phyloP scores from a whole-genome alignment of 2,797 vertebrate species.

The Myotis myotis region DNA sequence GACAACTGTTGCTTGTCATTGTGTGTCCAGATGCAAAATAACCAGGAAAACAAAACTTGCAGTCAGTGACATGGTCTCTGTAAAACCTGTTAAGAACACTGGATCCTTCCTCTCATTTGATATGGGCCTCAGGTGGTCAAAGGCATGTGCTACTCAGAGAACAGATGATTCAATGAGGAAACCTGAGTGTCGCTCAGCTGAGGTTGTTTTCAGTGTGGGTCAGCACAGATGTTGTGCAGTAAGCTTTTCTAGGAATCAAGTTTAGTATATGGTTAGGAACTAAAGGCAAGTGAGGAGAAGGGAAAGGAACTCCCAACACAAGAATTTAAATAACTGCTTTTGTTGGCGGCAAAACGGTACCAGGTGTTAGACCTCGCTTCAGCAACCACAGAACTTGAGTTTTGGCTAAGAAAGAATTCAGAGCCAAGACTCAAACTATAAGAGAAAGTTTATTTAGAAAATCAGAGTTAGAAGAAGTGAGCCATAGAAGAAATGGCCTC shows the following conservation, averaged over 20 bases:
- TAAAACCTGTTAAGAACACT: accelerated
- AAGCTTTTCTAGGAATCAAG: background rate
- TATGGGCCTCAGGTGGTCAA: background rate
- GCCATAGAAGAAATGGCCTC: background rate
- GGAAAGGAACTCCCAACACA: background rate
- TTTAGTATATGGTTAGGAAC: background rate
- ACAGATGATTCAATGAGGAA: background rate
- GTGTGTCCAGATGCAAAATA: background rate
- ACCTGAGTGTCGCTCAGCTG: background rate
- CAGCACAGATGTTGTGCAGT: background rate
- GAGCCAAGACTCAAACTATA: background rate
- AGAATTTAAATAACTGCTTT: background rate
- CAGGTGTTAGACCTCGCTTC: background rate
- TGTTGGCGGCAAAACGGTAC: background rate
- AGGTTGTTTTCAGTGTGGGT: background rate
- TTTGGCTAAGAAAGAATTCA: background rate
- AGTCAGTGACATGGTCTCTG: background rate
- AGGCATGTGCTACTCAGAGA: background rate
- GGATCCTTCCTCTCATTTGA: background rate
- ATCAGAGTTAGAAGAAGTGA: background rate
- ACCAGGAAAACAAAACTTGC: background rate
- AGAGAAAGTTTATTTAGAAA: background rate
- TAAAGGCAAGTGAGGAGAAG: background rate
- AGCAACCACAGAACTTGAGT: background rate
- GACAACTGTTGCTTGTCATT: background rate